Percentiles rank a stretch among this genome's conserved stretches.
Conservation (phyloP, 2,888 invertebrate species). For the Stenichneumon culpator region DNA sequence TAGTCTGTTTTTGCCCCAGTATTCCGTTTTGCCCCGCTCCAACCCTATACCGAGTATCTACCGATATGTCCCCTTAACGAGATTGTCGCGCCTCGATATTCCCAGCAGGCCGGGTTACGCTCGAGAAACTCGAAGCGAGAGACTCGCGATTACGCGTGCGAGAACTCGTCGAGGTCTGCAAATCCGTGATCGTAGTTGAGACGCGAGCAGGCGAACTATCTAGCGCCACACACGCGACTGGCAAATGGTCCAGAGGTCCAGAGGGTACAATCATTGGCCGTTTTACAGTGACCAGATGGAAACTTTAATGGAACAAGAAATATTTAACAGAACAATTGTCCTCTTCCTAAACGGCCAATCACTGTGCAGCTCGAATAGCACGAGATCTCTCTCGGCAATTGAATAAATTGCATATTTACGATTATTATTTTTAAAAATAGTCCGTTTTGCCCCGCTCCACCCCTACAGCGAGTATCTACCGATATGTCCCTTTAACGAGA, state of each 20-base stretch:
- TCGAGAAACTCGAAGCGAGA: conserved; percentile 30
- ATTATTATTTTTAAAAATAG: neutral
- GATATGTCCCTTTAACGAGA: neutral
- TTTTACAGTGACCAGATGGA: neutral
- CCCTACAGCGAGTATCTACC: neutral
- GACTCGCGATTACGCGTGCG: conserved; percentile 11
- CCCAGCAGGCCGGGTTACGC: neutral
- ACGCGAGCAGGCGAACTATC: conserved; percentile 18
- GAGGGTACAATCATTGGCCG: neutral
- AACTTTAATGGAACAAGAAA: neutral
- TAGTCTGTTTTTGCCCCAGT: too few species aligned
- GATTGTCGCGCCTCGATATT: neutral
- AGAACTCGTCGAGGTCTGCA: conserved; percentile 15
- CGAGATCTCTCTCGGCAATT: conserved; percentile 7
- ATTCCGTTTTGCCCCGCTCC: neutral
- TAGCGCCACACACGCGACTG: conserved; percentile 24
- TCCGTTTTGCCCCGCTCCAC: too few species aligned
- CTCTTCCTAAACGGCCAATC: conserved; percentile 17
- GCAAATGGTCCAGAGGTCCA: neutral
- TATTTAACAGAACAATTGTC: neutral
- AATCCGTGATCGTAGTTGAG: neutral
- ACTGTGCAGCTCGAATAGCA: neutral
- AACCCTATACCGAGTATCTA: neutral
- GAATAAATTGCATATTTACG: conserved; percentile 59
- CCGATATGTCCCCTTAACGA: conserved; percentile 6